phyloP scores from a whole-genome alignment of 2,113 vertebrate genomes.

The Prolemur simus region DNA sequence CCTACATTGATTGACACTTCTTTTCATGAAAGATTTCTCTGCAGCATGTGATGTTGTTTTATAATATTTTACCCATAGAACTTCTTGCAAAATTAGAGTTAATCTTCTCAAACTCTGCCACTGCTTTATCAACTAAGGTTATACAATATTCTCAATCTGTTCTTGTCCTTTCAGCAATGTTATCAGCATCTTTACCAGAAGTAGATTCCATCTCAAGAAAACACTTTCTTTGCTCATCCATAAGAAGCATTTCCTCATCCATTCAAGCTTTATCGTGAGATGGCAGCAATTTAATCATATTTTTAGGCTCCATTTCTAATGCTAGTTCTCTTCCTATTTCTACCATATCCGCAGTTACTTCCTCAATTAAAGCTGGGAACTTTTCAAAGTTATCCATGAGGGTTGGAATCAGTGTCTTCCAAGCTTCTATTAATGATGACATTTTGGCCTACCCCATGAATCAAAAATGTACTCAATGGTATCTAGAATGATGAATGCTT shows the following conservation, averaged over 20 bases:
- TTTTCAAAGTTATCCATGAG: background rate
- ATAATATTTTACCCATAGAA: background rate
- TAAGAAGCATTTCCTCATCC: background rate
- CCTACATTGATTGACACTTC: background rate
- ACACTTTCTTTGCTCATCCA: background rate
- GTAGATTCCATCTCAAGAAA: background rate
- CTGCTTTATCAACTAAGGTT: background rate
- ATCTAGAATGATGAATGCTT: background rate
- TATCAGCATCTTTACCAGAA: background rate
- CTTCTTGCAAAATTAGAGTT: background rate
- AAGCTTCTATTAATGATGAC: background rate
- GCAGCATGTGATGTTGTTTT: background rate
- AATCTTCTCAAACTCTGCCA: background rate
- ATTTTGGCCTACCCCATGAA: background rate
- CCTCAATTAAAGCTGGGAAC: background rate
- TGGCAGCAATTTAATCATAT: background rate
- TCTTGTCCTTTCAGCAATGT: background rate
- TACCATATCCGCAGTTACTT: background rate
- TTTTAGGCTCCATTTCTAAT: background rate
- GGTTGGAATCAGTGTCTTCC: background rate
- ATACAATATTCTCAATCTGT: background rate
- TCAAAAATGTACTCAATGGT: background rate
- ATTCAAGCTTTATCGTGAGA: background rate
- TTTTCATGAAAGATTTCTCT: background rate
- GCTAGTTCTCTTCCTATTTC: background rate